Evolutionary conservation across 2,797 vertebrate genomes (phyloP).

Genomic region (Eleutherodactylus coqui): DNA sequence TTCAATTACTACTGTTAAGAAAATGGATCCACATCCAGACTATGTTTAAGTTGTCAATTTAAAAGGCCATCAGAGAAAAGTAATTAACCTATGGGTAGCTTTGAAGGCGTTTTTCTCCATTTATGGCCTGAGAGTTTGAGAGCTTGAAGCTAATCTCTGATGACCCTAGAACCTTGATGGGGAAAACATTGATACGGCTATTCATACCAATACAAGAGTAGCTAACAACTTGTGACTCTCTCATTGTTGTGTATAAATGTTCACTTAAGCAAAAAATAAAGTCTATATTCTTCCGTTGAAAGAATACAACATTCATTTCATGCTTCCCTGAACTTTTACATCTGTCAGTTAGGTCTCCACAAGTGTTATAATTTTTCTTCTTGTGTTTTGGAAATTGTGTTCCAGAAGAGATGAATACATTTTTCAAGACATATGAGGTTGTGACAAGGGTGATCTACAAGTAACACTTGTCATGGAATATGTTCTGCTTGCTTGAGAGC

Average conservation of each 20-base stretch:
- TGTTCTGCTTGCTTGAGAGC: slow-evolving; percentile 48
- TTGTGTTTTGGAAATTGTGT: slow-evolving; percentile 48
- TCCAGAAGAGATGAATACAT: slow-evolving; percentile 46
- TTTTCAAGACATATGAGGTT: slow-evolving; percentile 46
- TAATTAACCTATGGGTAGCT: slow-evolving; percentile 31
- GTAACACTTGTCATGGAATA: slow-evolving; percentile 52
- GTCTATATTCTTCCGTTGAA: background rate
- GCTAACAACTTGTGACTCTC: background rate
- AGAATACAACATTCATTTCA: slow-evolving; percentile 51
- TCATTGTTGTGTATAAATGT: slow-evolving; percentile 19
- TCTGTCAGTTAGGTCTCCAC: slow-evolving; percentile 47
- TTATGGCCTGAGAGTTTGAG: slow-evolving; percentile 22
- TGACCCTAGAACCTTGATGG: slow-evolving; percentile 17
- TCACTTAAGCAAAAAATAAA: slow-evolving; percentile 25
- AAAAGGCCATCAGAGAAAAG: slow-evolving; percentile 45
- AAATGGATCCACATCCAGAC: background rate
- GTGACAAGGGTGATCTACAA: slow-evolving; percentile 58
- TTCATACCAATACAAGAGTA: background rate
- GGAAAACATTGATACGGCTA: slow-evolving; percentile 21
- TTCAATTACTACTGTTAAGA: background rate
- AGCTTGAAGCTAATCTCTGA: slow-evolving; percentile 31
- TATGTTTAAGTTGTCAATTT: slow-evolving; percentile 25
- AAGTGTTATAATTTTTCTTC: slow-evolving; percentile 46
- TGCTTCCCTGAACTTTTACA: slow-evolving; percentile 52
- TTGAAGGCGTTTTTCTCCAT: slow-evolving; percentile 25